Evolutionary conservation across 92 coral and sea anemone species (phyloP), one percentile per base, ranked within the genome.

Genomic region (Virgularia gustaviana): DNA sequence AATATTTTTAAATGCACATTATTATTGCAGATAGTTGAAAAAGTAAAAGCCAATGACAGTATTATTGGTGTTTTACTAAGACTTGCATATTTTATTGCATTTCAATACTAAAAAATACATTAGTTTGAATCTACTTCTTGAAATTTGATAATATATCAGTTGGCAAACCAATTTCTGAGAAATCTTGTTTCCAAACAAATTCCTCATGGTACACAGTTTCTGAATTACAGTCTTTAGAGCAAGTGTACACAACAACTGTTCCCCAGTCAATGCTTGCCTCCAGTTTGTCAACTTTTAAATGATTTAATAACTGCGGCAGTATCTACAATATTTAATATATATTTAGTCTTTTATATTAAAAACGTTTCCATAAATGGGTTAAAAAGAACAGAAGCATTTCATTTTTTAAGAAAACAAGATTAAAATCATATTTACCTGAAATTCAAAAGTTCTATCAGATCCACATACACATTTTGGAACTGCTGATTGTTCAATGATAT

Each of bases 251-350:
- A 1, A 78, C 90, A 37, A 92, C 57, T 34, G 98, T 92, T 9
- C 98, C 98, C 98, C 98, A 92, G 83, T 92, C 98, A 9, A 89
- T 81, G 71, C 98, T 92, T 2, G 84, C 94, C 39, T 89, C 82
- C 5, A 89, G 47, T 23, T 83, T 72, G 81, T 92, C 98, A 1
- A 83, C 90, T 30, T 81, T 71, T 16, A 92, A 74, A 57, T 92
- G 72, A 76, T 92, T 89, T n/a, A 92, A 80, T 58, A 92, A 57
- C 79, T 92, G 98, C 0, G 98, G 98, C 96, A 92, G 88, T 18
- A 92, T 81, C 98, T 92, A 59, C 42, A 44, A 45, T 7, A 38
- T 55, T 22, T 9, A 13, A 31, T 15, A 15, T n/a, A 55, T n/a
- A 0, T n/a, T 19, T 6, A 12, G 13, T 41, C 2, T 52, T 4